Evolutionary conservation across 2,797 vertebrate species (phyloP), one percentile per base, ranked within the genome.

Genomic region (Manis crassicaudata): DNA sequence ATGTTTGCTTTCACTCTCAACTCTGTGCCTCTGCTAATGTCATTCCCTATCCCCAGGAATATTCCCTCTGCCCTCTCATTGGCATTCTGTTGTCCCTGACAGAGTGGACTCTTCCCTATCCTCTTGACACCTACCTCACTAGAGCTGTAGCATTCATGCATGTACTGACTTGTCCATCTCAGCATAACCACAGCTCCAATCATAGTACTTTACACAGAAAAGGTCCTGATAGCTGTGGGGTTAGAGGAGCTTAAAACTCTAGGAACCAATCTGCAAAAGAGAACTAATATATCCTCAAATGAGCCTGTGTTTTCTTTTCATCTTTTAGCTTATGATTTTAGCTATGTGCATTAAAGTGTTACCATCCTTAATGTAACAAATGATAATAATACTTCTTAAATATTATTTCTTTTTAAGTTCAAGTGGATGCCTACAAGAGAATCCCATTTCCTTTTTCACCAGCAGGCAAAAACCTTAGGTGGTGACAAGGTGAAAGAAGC

Each of bases 301-400:
- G 29, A 75, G 67, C 13, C 83, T 81, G 6, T 65, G 40, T 11
- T 0, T 14, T 52, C 65, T 70, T 79, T n/a, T 17, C 63, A 79
- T 82, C 68, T 79, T 83, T 93, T 93, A 43, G 76, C n/a, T 83
- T 50, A 96, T 80, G 32, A 58, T 65, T 10, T 43, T 94, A 62
- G 29, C 50, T 75, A 58, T 68, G 13, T 43, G 56, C 70, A 83
- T 80, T 93, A 18, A 76, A 93, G 32, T 73, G 13, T 79, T 88
- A 85, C 79, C 40, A 81, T 92, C 23, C 32, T 88, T 94, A 90
- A 90, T 58, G 63, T 32, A 95, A 46, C 54, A 56, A 27, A 63
- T 82, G 4, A 86, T 91, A 85, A 50, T 73, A 90, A 43, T 35
- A 62, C 27, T 68, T 90, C 43, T 50, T 23, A 27, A 87, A 83